Base-by-base conservation (phyloP, 2,113 vertebrate genomes). In the Acinonyx jubatus region DNA sequence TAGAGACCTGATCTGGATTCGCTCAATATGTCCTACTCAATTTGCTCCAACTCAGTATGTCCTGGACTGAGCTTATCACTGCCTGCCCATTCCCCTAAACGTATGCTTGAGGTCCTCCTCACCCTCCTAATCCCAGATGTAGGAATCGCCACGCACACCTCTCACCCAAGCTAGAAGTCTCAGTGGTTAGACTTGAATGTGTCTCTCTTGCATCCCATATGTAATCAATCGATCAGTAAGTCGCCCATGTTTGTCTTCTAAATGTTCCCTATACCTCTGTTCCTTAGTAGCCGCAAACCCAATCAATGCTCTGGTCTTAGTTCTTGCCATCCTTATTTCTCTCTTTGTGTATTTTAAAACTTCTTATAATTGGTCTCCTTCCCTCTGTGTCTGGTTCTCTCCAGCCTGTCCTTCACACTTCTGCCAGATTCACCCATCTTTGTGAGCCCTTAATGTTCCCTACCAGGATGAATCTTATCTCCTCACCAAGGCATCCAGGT, bases 1-100 rank as follows among this genome's bases (percentile, higher is more conserved):
- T 92, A 78, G 80, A 94, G 74, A 76, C 55, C 68, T 92, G 41
- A 25, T 92, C 80, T 88, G 74, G 63, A 78, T 87, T 96, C 94
- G 88, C 33, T 96, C 55, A n/a, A 2, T 80, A 38, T 36, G 38
- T n/a, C 45, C 25, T 65, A 66, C 71, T 91, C 41, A 48, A 2
- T 89, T 88, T 71, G 50, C 45, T 81, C 19, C 69, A 76, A 36
- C 25, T 80, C 25, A 18, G 3, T 55, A 8, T 45, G 21, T 86
- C n/a, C 61, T 63, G 57, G 33, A 55, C 50, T 33, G 55, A 82
- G 21, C 21, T 82, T 57, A 55, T 69, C 27, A 25, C 38, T 12
- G 18, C n/a, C 29, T 57, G 21, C 2, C 19, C 9, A 10, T 48
- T 12, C 12, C 10, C 14, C 31, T 55, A 19, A 68, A 65, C 19